Conservation (phyloP, 2,888 invertebrate species). For the Hydroisotoma schaefferi region DNA sequence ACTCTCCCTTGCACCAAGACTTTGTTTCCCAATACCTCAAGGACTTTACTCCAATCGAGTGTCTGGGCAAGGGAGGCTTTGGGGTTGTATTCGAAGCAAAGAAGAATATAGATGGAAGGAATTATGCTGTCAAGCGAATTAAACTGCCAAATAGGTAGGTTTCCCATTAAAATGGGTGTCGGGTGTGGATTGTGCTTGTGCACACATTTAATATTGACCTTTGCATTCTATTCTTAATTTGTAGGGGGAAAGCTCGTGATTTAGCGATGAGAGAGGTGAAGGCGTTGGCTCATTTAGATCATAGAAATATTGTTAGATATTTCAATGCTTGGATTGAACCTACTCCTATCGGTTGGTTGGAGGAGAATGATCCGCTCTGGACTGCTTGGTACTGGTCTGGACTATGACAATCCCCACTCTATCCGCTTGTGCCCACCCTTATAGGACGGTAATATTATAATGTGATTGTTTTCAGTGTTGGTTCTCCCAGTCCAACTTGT, state of each 20-base stretch:
- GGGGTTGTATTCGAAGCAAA: slow-evolving; percentile 93
- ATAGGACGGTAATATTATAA: too few relatives aligned
- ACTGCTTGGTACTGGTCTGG: slow-evolving; percentile 56
- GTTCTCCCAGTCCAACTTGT: neutral
- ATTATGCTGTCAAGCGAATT: slow-evolving; percentile 93
- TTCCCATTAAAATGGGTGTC: neutral
- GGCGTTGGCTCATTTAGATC: slow-evolving; percentile 89
- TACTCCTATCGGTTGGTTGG: slow-evolving; percentile 85
- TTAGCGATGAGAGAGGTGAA: slow-evolving; percentile 91
- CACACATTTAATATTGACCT: neutral
- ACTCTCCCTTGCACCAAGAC: too few relatives aligned
- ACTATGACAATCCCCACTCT: too few relatives aligned
- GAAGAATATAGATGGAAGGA: slow-evolving; percentile 89
- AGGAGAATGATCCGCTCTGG: slow-evolving; percentile 68
- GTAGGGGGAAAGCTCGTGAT: slow-evolving; percentile 73
- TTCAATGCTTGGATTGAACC: slow-evolving; percentile 93
- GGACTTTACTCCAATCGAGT: slow-evolving; percentile 78
- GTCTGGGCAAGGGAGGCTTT: slow-evolving; percentile 87
- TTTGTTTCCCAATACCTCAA: slow-evolving; percentile 63
- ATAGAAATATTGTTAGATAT: slow-evolving; percentile 91
- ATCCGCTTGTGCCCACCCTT: too few relatives aligned
- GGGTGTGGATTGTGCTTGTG: neutral
- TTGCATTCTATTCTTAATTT: slow-evolving; percentile 36
- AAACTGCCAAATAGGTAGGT: slow-evolving; percentile 67
- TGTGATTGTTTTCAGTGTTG: neutral